Percentiles rank a stretch among this genome's conserved stretches.
phyloP scores from a whole-genome alignment of 1,140 invertebrate species.

The Adelges cooleyi region DNA sequence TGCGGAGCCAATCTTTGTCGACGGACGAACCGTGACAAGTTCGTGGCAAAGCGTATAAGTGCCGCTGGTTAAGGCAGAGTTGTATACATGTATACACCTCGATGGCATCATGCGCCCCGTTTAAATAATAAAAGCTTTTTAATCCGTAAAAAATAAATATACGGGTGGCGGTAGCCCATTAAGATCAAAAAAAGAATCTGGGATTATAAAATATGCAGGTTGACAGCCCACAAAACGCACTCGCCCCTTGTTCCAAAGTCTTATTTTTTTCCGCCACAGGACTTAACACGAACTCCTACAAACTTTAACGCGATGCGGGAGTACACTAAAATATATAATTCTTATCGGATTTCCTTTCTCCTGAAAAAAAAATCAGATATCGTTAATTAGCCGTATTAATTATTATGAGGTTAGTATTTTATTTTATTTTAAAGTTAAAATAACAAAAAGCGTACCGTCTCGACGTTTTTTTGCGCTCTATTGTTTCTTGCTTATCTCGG shows the following conservation, averaged over 20 bases:
- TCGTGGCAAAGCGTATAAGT: background rate
- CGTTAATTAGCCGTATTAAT: too few species aligned
- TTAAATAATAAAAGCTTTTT: constrained; percentile 27
- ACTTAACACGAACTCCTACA: background rate
- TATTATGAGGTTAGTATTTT: too few species aligned
- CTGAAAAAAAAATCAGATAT: too few species aligned
- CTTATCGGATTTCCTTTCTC: too few species aligned
- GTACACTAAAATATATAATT: background rate
- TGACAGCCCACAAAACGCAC: background rate
- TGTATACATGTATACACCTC: too few species aligned
- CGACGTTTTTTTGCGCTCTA: too few species aligned
- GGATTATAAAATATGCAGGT: constrained; percentile 27
- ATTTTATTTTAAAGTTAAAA: too few species aligned
- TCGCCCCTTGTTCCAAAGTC: background rate
- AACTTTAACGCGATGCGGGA: background rate
- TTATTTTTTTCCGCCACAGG: background rate
- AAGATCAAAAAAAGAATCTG: background rate
- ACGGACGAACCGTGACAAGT: constrained; percentile 25
- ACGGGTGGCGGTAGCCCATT: constrained; percentile 12
- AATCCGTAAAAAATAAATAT: constrained; percentile 27
- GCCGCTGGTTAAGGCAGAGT: background rate
- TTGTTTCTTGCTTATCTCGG: too few species aligned
- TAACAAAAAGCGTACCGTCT: too few species aligned
- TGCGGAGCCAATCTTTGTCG: constrained; percentile 8
- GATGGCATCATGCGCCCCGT: background rate